Evolutionary conservation across 1,140 invertebrate genomes (phyloP), one percentile per base, ranked within the genome.

Genomic region (Phymorhynchus buccinoides): DNA sequence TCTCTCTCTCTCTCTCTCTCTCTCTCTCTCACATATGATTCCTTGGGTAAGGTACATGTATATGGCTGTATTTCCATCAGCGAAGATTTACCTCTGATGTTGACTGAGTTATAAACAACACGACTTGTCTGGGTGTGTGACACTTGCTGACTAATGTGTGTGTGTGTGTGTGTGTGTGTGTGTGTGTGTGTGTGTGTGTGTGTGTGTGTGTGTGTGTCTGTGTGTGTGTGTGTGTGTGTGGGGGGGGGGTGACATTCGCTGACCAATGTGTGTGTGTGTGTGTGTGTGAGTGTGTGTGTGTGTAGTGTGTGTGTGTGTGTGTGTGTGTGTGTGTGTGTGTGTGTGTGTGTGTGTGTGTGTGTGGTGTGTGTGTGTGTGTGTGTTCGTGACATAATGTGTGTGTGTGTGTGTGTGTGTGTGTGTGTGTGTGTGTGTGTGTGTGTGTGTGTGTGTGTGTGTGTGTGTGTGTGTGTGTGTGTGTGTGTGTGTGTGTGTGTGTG

Each of bases 401-500:
- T 9, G 48, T 52, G 48, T 12, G 48, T 12, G 48, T 9, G 48
- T 12, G 22, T 9, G 48, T 14, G 7, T 6, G n/a, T 27, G 62
- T 73, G n/a, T 35, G 68, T 73, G 68, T 73, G 68, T 73, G 35
- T 73, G 68, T 73, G 68, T 73, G 68, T 37, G 68, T 73, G 30
- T 73, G 68, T 73, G 68, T 73, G 62, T 73, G 68, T 35, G 68
- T 73, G 68, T 73, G 68, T 73, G 30, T 73, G 68, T 73, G 68
- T 73, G 35, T 73, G 68, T 37, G 68, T 73, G 68, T 37, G 68
- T 73, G 68, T 37, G 68, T 73, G 68, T 73, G 68, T 73, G 68
- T 73, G 68, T 37, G 68, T 37, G 68, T 37, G 68, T 4, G 68
- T 35, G 68, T 37, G 68, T 35, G 35, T 18, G 68, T 37, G 68